phyloP scores from a whole-genome alignment of 2,888 invertebrate species.

The Tipula helvola region DNA sequence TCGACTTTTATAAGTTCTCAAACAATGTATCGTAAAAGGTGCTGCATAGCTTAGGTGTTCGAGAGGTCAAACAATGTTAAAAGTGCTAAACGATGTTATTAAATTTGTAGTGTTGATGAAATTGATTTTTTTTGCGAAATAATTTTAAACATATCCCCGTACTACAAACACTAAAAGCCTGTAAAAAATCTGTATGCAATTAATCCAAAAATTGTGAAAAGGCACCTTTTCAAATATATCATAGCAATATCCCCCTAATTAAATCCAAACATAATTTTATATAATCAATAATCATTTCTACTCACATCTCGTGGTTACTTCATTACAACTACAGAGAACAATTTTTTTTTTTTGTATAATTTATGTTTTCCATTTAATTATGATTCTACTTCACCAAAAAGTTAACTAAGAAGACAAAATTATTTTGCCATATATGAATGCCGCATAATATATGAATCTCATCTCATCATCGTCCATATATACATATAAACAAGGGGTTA shows the following conservation, averaged over 20 bases:
- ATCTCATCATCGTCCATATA: not conserved
- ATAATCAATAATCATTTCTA: not conserved
- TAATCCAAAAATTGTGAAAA: too few relatives aligned
- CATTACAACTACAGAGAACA: not conserved
- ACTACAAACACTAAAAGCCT: too few relatives aligned
- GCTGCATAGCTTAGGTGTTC: too few relatives aligned
- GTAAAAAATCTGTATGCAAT: too few relatives aligned
- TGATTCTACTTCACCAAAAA: not conserved
- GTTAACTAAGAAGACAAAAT: not conserved
- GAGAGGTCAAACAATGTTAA: too few relatives aligned
- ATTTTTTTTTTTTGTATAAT: not conserved
- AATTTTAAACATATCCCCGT: too few relatives aligned
- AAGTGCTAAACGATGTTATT: too few relatives aligned
- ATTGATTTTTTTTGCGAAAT: too few relatives aligned
- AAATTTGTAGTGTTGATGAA: too few relatives aligned
- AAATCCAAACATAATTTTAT: not conserved
- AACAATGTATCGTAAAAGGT: too few relatives aligned
- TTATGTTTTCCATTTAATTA: slow-evolving; percentile 4
- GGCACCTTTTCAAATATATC: not conserved
- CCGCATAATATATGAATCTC: not conserved
- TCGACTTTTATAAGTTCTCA: too few relatives aligned
- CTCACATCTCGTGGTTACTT: not conserved
- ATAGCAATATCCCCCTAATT: not conserved
- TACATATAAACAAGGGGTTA: not conserved
- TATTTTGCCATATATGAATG: not conserved